Conservation (phyloP, 2,888 invertebrate species). For the Trachelus tabidus region DNA sequence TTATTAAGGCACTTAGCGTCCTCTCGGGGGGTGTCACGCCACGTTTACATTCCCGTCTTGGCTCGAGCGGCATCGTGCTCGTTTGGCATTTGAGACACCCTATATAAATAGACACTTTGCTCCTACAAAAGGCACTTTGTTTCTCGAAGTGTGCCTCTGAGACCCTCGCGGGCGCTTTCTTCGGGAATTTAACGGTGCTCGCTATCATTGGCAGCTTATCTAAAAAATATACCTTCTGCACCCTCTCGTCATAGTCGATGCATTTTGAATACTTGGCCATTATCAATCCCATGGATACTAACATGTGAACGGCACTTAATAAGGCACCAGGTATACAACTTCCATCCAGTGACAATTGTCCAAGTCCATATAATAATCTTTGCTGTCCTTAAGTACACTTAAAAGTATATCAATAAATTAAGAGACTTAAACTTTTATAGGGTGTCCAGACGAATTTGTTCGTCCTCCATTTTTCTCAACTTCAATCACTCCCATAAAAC, state of each 20-base stretch:
- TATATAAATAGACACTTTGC: constrained; percentile 64
- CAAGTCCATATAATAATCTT: not conserved
- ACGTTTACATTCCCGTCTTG: constrained; percentile 57
- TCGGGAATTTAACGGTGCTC: not conserved
- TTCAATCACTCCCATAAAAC: not conserved
- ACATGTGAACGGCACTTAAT: not conserved
- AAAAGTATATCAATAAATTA: not conserved
- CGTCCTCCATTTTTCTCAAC: not conserved
- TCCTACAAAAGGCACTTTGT: constrained; percentile 61
- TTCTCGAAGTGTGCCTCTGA: constrained; percentile 16
- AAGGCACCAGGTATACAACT: not conserved
- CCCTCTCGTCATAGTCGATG: not conserved
- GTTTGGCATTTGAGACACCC: constrained; percentile 61
- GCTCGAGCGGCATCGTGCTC: constrained; percentile 52
- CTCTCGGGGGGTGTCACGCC: constrained; percentile 56
- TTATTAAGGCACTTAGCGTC: constrained; percentile 62
- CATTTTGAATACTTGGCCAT: not conserved
- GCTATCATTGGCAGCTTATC: not conserved
- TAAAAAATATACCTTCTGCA: not conserved
- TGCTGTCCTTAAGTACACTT: not conserved
- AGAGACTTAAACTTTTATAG: not conserved
- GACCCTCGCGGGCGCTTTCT: not conserved
- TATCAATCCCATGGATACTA: not conserved
- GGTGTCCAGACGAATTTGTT: not conserved
- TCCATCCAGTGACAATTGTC: not conserved